Evolutionary conservation across 2,888 invertebrate genomes (phyloP), one percentile per base, ranked within the genome.

Genomic region (Drosophila vallismaia): DNA sequence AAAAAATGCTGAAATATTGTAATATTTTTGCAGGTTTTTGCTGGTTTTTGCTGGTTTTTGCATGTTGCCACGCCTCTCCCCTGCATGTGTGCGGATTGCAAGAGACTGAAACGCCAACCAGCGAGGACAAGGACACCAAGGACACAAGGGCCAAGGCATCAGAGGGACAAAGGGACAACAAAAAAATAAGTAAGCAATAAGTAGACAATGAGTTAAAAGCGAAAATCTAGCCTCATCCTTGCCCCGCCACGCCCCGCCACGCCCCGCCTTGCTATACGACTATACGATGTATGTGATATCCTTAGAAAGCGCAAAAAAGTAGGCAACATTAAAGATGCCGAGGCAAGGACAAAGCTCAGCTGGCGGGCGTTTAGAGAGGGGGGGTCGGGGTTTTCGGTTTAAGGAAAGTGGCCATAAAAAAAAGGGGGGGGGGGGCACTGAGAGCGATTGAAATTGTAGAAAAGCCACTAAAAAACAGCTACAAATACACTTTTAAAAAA

Each of bases 181-280:
- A 44, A 24, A 44, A 24, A 24, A 44, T 45, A 57, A 55, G 14
- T 48, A 45, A 40, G 49, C 75, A 78, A 77, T 84, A 80, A 84
- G 79, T 67, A 81, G 82, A 81, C 82, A 86, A 84, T 76, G 79
- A 86, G 87, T 74, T 79, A 71, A 84, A 81, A 86, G 87, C 76
- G 74, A 71, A 83, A 81, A 84, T 84, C 63, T 69, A 80, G 84
- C 60, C 67, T 59, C 40, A 19, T 31, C 33, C 29, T 28, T 28
- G 14, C 54, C 26, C 46, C 31, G 8, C 44, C 19, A n/a, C n/a
- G n/a, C n/a, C n/a, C n/a, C n/a, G n/a, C n/a, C n/a, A n/a, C n/a
- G 14, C 54, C 26, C 46, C 31, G 8, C 44, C 19, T 24, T 44
- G 24, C 44, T 19, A 24, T 4, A 14, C 40, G n/a, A n/a, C n/a